Evolutionary conservation across 2,888 invertebrate genomes (phyloP), one percentile per base, ranked within the genome.

Genomic region (Cantharis nigra): DNA sequence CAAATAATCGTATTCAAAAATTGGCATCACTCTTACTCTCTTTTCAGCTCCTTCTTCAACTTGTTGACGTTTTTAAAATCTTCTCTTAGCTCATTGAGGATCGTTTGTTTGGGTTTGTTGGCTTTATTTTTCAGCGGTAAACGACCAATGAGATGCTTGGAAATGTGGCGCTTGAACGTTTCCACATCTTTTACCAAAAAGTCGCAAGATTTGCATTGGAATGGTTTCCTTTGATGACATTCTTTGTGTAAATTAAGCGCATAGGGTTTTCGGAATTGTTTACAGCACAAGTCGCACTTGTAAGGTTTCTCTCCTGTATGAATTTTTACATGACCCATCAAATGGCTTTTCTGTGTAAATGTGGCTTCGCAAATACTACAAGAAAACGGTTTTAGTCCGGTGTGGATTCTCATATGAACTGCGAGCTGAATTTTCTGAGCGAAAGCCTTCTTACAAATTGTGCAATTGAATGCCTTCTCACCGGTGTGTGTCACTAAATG

Each of bases 321-420:
- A 1, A 79, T 83, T 2, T 83, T 78, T 16, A 80, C 72, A 69
- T 85, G 85, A 7, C 76, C 74, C 23, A 71, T 76, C 3, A 79
- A 63, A 20, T 72, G 73, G 23, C 70, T 70, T 9, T 73, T 71
- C 30, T 79, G 79, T 23, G 65, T 73, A 10, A 78, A 76, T 4
- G 72, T 74, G 11, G 76, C 75, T 63, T 78, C 77, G 65, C 81
- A 81, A 63, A 80, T 72, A 28, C 67, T 28, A 70, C 81, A 81
- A 23, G 75, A 78, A 71, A 80, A 78, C 3, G 81, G 79, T 10
- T 74, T 30, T 63, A 74, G 72, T 30, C 86, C 86, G 65, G 86
- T 85, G 76, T 86, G 86, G 10, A 81, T 85, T 30, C 86, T 78
- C 76, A 80, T 83, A 73, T 86, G 86, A 9, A 84, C 83, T 14